These are phyloP conservation scores for Formica aserva DNA, from an alignment of 2,888 invertebrate species.

Conservation along the genomic window DNA sequence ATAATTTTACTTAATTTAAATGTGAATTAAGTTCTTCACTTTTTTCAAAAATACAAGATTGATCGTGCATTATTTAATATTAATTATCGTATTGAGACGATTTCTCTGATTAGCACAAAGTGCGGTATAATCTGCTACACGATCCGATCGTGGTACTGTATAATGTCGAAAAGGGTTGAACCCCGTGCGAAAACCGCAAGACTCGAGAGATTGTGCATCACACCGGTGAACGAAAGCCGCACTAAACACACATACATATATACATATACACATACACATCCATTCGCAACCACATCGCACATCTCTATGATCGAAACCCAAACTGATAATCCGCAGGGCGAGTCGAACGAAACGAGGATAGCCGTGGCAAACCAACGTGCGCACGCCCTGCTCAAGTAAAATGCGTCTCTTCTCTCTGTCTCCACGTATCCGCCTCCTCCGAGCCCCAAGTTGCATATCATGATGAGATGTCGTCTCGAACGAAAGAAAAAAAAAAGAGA, in stretches of 20 bases:
- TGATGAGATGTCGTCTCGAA: conserved; percentile 23
- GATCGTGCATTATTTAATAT: background rate
- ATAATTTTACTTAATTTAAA: background rate
- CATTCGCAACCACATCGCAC: background rate
- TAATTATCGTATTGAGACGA: background rate
- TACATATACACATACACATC: background rate
- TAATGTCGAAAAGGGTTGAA: background rate
- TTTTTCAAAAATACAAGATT: background rate
- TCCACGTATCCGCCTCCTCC: conserved; percentile 71
- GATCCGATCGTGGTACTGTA: background rate
- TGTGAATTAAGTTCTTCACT: background rate
- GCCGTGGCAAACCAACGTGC: conserved; percentile 98
- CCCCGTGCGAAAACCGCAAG: background rate
- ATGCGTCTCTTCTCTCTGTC: conserved; percentile 67
- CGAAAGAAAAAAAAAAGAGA: conserved; percentile 21
- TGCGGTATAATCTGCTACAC: background rate
- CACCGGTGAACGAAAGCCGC: background rate
- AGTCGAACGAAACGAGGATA: conserved; percentile 98
- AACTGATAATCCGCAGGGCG: conserved; percentile 88
- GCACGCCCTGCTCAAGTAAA: conserved; percentile 97
- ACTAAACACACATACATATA: background rate
- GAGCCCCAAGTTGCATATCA: conserved; percentile 60
- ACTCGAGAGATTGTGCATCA: conserved; percentile 37
- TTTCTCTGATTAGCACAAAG: background rate
- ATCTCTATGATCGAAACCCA: conserved; percentile 66